Conservation (phyloP, 2,888 invertebrate species). For the Eupithecia abbreviata region DNA sequence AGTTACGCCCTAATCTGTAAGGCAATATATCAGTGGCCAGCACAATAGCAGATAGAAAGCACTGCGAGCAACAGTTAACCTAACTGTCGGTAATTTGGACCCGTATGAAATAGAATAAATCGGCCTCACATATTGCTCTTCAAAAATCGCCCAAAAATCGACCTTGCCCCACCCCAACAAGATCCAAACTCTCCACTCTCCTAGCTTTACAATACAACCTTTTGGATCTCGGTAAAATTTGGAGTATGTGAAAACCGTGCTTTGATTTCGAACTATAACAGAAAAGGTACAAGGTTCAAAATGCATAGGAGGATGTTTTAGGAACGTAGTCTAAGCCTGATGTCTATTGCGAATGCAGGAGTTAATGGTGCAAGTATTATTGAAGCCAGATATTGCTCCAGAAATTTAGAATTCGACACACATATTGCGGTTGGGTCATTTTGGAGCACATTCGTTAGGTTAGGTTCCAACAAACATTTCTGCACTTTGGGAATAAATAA, state of each 20-base stretch:
- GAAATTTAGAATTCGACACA: constrained; percentile 53
- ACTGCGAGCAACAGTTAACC: constrained; percentile 74
- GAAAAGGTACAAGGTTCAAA: constrained; percentile 48
- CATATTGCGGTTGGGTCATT: constrained; percentile 23
- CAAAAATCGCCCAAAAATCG: constrained; percentile 33
- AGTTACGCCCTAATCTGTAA: constrained; percentile 59
- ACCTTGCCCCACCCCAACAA: constrained; percentile 24
- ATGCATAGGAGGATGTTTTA: constrained; percentile 44
- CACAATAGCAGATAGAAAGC: constrained; percentile 72
- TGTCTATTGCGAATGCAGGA: constrained; percentile 67
- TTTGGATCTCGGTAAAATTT: constrained; percentile 27
- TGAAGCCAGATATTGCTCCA: constrained; percentile 73
- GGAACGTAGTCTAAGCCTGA: constrained; percentile 57
- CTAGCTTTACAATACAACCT: constrained; percentile 14
- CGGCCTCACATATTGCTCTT: constrained; percentile 51
- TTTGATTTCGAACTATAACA: constrained; percentile 49
- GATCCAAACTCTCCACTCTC: constrained; percentile 29
- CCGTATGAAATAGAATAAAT: constrained; percentile 73
- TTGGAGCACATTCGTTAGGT: constrained; percentile 12
- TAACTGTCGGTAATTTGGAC: constrained; percentile 77
- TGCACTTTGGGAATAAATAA: neutral
- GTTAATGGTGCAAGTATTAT: constrained; percentile 79
- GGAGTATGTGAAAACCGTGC: constrained; percentile 19
- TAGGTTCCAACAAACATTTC: neutral
- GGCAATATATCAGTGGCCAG: constrained; percentile 66